Percentiles rank a stretch among this genome's conserved stretches.
Evolutionary conservation across 2,888 invertebrate genomes (phyloP).

Genomic region (Metalampra italica): DNA sequence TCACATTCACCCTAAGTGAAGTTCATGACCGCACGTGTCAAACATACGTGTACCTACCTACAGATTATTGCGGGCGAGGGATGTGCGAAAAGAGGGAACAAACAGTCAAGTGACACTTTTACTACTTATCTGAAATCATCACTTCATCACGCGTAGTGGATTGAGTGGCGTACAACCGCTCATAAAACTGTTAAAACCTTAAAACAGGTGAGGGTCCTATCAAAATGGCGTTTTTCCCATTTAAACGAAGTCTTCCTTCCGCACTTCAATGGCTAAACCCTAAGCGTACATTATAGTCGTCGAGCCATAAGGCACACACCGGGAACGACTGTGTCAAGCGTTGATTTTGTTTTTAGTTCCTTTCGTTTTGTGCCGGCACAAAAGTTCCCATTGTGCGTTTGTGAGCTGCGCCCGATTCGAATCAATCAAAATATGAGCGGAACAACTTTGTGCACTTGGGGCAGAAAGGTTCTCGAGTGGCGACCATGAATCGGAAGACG

Average conservation of each 20-base stretch:
- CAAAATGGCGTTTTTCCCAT: background rate
- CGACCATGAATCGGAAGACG: too few species aligned
- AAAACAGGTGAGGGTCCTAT: background rate
- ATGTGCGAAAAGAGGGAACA: constrained; percentile 11
- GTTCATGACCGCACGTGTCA: constrained; percentile 22
- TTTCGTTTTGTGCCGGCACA: too few species aligned
- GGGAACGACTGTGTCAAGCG: too few species aligned
- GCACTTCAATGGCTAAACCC: background rate
- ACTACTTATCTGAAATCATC: constrained; percentile 29
- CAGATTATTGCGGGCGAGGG: constrained; percentile 3
- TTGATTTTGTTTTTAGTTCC: too few species aligned
- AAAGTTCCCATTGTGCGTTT: too few species aligned
- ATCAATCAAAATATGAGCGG: too few species aligned
- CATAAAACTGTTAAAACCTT: constrained; percentile 5
- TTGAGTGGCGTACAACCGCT: background rate
- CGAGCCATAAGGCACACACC: too few species aligned
- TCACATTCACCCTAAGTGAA: background rate
- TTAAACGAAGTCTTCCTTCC: background rate
- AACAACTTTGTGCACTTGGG: too few species aligned
- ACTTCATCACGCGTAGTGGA: constrained; percentile 43
- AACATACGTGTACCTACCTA: too few species aligned
- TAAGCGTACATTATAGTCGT: too few species aligned
- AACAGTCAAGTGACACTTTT: constrained; percentile 36
- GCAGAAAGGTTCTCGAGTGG: too few species aligned
- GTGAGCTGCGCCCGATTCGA: too few species aligned